A percentile compares a stretch with the other conserved stretches of the same genome.
phyloP scores from a whole-genome alignment of 2,888 invertebrate species.

The Acronicta aceris region DNA sequence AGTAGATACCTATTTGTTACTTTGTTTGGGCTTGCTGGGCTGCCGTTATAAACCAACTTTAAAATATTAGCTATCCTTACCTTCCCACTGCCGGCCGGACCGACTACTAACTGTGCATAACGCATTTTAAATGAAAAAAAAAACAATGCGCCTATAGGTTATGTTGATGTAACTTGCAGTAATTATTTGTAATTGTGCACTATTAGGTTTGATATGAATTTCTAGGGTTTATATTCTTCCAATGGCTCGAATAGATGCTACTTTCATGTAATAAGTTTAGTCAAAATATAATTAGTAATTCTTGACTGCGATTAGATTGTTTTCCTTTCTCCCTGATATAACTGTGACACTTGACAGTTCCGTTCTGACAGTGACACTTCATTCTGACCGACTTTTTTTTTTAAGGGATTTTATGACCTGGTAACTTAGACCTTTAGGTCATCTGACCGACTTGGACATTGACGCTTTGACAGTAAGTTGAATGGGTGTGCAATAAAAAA shows the following conservation, averaged over 20 bases:
- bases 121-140: slow-evolving; percentile 90
- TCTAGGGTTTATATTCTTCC: neutral
- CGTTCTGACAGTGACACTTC: too few relatives aligned
- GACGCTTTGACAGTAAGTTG: too few relatives aligned
- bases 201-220: neutral
- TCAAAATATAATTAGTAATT: too few relatives aligned
- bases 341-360: neutral
- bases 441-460: too few relatives aligned
- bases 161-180: slow-evolving; percentile 15
- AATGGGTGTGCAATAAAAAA: too few relatives aligned
- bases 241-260: neutral
- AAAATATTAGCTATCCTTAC: slow-evolving; percentile 82
- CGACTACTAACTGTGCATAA: slow-evolving; percentile 98
- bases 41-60: neutral
- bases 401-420: too few relatives aligned
- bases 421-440: too few relatives aligned
- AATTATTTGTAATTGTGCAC: neutral
- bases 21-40: too few relatives aligned
- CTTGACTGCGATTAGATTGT: too few relatives aligned
- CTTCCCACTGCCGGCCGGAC: slow-evolving; percentile 99
- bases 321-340: neutral
- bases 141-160: slow-evolving; percentile 40
- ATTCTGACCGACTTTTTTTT: too few relatives aligned
- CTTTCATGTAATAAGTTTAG: too few relatives aligned
- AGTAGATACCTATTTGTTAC: too few relatives aligned